Conservation (phyloP, 1,140 invertebrate species). For the Frieseomelitta varia region DNA sequence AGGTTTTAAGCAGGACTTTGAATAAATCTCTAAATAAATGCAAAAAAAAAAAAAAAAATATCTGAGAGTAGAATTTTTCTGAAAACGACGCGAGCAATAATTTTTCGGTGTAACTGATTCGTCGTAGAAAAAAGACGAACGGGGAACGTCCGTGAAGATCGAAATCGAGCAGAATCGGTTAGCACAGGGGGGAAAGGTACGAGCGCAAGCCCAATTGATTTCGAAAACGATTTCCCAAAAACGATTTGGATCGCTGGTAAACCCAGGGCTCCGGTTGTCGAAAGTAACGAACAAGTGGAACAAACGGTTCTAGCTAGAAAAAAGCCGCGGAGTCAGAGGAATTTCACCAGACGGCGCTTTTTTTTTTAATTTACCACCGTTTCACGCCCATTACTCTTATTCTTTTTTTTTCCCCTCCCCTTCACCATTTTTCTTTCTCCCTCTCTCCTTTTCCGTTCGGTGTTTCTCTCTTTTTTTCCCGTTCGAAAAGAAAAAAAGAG, state of each 20-base stretch:
- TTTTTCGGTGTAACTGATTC: neutral
- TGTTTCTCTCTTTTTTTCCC: neutral
- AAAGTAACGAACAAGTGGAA: conserved; percentile 40
- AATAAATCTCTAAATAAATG: neutral
- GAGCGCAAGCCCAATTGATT: conserved; percentile 48
- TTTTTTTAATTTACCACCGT: conserved; percentile 32
- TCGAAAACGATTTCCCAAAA: conserved; percentile 48
- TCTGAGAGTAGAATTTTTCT: neutral
- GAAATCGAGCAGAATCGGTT: neutral
- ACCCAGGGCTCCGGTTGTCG: conserved; percentile 40
- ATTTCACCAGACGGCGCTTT: conserved; percentile 16
- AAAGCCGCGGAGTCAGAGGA: conserved; percentile 5
- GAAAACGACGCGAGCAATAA: neutral
- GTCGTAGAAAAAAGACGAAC: too few species aligned
- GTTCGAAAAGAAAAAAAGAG: too few species aligned
- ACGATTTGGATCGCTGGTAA: conserved; percentile 53
- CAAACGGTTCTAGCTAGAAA: conserved; percentile 28
- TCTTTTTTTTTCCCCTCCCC: too few species aligned
- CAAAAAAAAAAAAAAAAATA: neutral
- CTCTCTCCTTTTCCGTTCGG: neutral
- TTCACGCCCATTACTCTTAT: neutral
- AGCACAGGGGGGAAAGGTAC: conserved; percentile 37
- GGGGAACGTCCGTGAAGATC: neutral
- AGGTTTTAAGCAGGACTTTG: neutral
- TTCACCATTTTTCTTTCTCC: too few species aligned